Evolutionary conservation across 2,797 vertebrate genomes (phyloP).

Genomic region (Epinephelus malabaricus): DNA sequence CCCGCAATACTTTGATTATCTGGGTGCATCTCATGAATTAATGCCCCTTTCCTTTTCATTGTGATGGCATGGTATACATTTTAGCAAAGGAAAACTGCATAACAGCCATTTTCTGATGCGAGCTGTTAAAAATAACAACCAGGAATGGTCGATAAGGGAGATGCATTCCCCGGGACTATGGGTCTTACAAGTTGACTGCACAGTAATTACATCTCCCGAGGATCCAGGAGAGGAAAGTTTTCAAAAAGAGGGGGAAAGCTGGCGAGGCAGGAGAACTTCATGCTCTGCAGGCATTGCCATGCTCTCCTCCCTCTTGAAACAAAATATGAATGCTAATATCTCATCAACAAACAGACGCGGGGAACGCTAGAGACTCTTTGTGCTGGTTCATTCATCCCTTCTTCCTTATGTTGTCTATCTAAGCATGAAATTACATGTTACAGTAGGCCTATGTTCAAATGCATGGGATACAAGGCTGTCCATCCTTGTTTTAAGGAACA

Average conservation of each 20-base stretch:
- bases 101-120: constrained; percentile 56
- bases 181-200: constrained; percentile 83
- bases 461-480: neutral
- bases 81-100: constrained; percentile 43
- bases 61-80: constrained; percentile 18
- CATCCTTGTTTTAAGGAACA: constrained; percentile 11
- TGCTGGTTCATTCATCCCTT: constrained; percentile 40
- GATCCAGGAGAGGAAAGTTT: constrained; percentile 79
- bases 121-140: constrained; percentile 76
- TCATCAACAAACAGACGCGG: constrained; percentile 68
- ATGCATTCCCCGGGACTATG: constrained; percentile 74
- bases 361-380: constrained; percentile 47
- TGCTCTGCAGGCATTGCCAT: constrained; percentile 71
- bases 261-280: constrained; percentile 69
- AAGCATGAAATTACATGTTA: constrained; percentile 32
- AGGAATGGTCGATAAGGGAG: constrained; percentile 72
- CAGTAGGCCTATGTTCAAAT: neutral
- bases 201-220: constrained; percentile 87
- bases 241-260: constrained; percentile 64
- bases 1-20: neutral
- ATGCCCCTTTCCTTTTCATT: constrained; percentile 14
- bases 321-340: constrained; percentile 77
- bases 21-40: neutral
- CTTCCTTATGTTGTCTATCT: constrained; percentile 23
- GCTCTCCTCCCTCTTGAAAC: constrained; percentile 71